These are phyloP conservation scores for Anser brachyrhynchus DNA, from an alignment of 2,113 vertebrate species.

Conservation along the genomic window DNA sequence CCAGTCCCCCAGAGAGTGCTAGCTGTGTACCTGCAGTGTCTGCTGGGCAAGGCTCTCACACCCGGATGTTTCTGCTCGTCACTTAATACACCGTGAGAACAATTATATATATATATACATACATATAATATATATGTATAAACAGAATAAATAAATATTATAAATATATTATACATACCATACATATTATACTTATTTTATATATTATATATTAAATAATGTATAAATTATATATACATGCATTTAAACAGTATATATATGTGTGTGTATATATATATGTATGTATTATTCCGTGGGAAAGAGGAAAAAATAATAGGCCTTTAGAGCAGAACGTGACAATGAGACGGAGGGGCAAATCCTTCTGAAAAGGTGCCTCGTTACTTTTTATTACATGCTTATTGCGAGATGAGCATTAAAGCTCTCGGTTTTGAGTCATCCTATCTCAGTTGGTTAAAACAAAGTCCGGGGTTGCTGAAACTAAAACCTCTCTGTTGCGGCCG, in stretches of 20 bases:
- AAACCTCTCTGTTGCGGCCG: background rate
- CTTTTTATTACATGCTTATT: background rate
- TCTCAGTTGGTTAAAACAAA: background rate
- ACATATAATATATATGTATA: too few relatives aligned
- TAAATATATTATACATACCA: too few relatives aligned
- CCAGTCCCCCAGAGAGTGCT: background rate
- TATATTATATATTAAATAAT: too few relatives aligned
- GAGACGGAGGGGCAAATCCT: background rate
- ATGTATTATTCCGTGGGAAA: background rate
- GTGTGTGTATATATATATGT: too few relatives aligned
- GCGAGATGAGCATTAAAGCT: constrained; percentile 13
- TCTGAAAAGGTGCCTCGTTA: background rate
- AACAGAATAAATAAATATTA: too few relatives aligned
- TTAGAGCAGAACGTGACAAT: background rate
- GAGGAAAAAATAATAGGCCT: background rate
- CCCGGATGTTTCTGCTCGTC: rapidly evolving
- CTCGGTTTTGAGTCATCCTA: constrained; percentile 30
- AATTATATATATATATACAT: too few relatives aligned
- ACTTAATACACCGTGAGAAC: background rate
- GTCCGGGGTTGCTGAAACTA: constrained; percentile 15
- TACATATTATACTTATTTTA: too few relatives aligned
- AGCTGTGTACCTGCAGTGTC: background rate
- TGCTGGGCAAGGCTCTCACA: background rate
- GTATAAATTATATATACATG: too few relatives aligned
- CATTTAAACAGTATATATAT: too few relatives aligned